These are phyloP conservation scores for Aleadryas rufinucha DNA, from an alignment of 2,113 vertebrate species.

Conservation along the genomic window DNA sequence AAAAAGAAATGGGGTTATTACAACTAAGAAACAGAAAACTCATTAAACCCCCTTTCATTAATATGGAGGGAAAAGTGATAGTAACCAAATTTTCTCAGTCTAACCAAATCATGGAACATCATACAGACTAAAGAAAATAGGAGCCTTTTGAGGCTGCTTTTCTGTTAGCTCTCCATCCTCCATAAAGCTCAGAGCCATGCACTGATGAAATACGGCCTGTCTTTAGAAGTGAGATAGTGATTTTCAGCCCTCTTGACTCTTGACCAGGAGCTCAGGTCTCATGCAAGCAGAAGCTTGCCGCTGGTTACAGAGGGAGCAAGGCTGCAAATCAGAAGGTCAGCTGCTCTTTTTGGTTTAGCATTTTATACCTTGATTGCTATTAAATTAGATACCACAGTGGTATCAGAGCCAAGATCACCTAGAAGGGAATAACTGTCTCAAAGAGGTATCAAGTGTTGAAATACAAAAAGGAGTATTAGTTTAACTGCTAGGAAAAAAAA, in stretches of 20 bases:
- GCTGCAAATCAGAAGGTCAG: background rate
- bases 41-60: background rate
- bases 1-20: background rate
- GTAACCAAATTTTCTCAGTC: background rate
- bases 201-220: background rate
- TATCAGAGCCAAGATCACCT: background rate
- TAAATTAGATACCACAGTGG: background rate
- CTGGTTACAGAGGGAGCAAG: background rate
- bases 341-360: background rate
- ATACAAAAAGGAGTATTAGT: background rate
- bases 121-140: background rate
- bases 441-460: background rate
- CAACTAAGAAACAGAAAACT: background rate
- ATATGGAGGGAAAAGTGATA: background rate
- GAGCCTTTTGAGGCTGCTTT: background rate
- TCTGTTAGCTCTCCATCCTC: background rate
- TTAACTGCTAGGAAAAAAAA: background rate
- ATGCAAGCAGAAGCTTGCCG: background rate
- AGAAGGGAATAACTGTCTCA: background rate
- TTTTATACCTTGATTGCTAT: background rate
- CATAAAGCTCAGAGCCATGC: background rate
- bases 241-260: conserved; percentile 1
- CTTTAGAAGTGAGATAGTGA: background rate
- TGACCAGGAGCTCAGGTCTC: background rate
- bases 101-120: background rate